Evolutionary conservation across 1,140 invertebrate genomes (phyloP).

Genomic region (Drosophila lacteicornis): DNA sequence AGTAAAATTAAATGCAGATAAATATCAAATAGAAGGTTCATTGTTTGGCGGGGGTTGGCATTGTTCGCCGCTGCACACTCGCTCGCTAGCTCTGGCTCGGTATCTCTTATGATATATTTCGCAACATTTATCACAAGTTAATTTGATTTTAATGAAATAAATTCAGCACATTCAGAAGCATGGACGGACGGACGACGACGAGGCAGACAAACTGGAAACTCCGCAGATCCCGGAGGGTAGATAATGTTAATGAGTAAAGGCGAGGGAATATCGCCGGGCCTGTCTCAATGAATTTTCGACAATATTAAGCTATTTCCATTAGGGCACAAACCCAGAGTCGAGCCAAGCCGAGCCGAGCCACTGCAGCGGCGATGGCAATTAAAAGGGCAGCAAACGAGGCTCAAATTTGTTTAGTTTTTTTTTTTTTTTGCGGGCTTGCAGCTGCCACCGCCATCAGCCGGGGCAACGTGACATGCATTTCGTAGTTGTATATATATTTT

Average conservation of each 20-base stretch:
- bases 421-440: slow-evolving; percentile 49
- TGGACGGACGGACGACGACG: slow-evolving; percentile 20
- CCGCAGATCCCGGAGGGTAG: slow-evolving; percentile 76
- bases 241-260: slow-evolving; percentile 79
- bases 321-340: neutral
- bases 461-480: slow-evolving; percentile 75
- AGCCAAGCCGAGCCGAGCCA: neutral
- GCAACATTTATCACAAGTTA: slow-evolving; percentile 83
- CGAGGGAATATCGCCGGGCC: slow-evolving; percentile 25
- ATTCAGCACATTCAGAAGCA: slow-evolving; percentile 55
- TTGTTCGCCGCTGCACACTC: slow-evolving; percentile 22
- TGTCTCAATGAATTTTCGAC: slow-evolving; percentile 71
- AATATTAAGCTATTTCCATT: slow-evolving; percentile 76
- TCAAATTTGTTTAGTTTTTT: slow-evolving; percentile 57
- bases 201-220: slow-evolving; percentile 64
- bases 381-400: slow-evolving; percentile 59
- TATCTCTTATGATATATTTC: slow-evolving; percentile 78
- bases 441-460: slow-evolving; percentile 43
- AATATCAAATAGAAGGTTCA: slow-evolving; percentile 81
- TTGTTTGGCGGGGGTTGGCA: slow-evolving; percentile 54
- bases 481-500: slow-evolving; percentile 26
- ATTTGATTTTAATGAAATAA: slow-evolving; percentile 84
- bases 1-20: slow-evolving; percentile 74
- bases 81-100: neutral
- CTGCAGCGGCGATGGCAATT: slow-evolving; percentile 58